These are phyloP conservation scores for Andricus curvator DNA, from an alignment of 2,888 invertebrate genomes.

Conservation along the genomic window DNA sequence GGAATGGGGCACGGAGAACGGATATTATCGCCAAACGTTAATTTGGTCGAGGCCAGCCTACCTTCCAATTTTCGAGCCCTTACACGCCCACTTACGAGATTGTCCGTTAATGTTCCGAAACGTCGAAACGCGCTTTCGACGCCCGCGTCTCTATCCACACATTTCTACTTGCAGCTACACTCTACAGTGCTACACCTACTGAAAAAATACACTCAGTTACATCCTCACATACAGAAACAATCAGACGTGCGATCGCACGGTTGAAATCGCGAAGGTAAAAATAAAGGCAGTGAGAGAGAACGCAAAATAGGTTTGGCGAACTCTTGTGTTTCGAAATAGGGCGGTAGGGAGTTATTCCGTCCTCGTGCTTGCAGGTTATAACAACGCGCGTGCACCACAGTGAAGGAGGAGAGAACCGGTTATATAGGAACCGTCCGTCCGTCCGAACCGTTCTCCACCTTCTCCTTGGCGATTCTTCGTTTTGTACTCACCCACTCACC, in stretches of 20 bases:
- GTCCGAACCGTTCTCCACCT: conserved; percentile 52
- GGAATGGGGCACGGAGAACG: conserved; percentile 66
- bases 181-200: not conserved
- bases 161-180: conserved; percentile 30
- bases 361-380: conserved; percentile 51
- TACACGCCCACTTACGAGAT: conserved; percentile 78
- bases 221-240: conserved; percentile 39
- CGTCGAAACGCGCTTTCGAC: conserved; percentile 72
- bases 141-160: conserved; percentile 61
- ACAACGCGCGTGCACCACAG: conserved; percentile 54
- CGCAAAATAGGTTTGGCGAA: conserved; percentile 54
- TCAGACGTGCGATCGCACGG: conserved; percentile 35
- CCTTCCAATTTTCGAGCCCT: conserved; percentile 78
- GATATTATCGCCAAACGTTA: conserved; percentile 78
- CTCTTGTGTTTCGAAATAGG: conserved; percentile 60
- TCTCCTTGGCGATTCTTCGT: conserved; percentile 53
- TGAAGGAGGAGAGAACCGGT: conserved; percentile 68
- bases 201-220: conserved; percentile 11
- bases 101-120: conserved; percentile 76
- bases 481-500: conserved; percentile 56
- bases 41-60: conserved; percentile 76
- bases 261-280: conserved; percentile 42
- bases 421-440: conserved; percentile 65
- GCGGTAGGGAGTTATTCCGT: conserved; percentile 61
- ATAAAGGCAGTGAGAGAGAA: conserved; percentile 42